Conservation (phyloP, 2,888 invertebrate species). For the Drosophila pegasa region DNA sequence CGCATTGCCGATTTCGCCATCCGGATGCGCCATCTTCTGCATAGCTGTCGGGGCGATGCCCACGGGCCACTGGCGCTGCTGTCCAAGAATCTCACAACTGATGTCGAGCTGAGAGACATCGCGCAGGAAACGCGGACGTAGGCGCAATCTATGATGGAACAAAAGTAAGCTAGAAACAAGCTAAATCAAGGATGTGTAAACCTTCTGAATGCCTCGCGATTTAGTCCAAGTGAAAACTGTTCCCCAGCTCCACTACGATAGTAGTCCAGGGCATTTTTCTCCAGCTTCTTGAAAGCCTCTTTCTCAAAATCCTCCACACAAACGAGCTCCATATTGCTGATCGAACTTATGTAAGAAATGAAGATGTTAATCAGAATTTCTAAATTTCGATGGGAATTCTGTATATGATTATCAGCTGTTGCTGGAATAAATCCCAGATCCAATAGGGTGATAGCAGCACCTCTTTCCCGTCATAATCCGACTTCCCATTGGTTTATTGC, state of each 20-base stretch:
- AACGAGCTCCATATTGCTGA: slow-evolving; percentile 85
- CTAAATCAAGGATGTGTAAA: neutral
- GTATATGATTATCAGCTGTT: neutral
- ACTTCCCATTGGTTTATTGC: neutral
- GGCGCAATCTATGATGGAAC: slow-evolving; percentile 86
- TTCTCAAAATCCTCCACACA: slow-evolving; percentile 92
- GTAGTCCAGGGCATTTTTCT: slow-evolving; percentile 91
- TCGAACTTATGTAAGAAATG: slow-evolving; percentile 11
- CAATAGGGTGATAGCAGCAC: too few relatives aligned
- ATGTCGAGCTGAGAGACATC: slow-evolving; percentile 89
- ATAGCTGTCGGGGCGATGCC: slow-evolving; percentile 96
- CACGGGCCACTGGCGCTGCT: slow-evolving; percentile 89
- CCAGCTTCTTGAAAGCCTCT: slow-evolving; percentile 88
- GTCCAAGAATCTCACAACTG: slow-evolving; percentile 88
- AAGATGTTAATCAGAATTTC: neutral
- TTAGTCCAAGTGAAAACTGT: slow-evolving; percentile 90
- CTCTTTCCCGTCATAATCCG: neutral
- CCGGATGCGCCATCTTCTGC: slow-evolving; percentile 95
- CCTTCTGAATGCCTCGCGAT: slow-evolving; percentile 90
- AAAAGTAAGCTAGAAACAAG: too few relatives aligned
- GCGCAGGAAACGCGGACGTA: slow-evolving; percentile 91
- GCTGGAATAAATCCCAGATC: too few relatives aligned
- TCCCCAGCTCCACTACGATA: slow-evolving; percentile 95
- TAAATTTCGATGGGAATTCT: neutral
- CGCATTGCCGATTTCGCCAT: slow-evolving; percentile 94